Conservation (phyloP, 2,797 vertebrate genomes). For the Rhadinocentrus ornatus region DNA sequence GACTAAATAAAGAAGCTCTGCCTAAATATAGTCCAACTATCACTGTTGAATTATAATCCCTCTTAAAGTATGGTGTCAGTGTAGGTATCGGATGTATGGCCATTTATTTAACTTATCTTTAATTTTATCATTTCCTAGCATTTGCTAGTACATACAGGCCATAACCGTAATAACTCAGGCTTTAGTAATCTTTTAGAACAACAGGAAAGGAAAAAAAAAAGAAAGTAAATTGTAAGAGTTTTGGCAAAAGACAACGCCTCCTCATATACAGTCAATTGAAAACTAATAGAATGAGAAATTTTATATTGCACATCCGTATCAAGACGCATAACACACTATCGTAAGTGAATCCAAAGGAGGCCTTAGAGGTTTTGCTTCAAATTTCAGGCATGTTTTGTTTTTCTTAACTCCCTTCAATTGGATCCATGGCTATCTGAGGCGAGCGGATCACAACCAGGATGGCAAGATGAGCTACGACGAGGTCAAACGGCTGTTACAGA, state of each 20-base stretch:
- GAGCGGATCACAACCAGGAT: slow-evolving; percentile 92
- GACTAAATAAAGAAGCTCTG: slow-evolving; percentile 27
- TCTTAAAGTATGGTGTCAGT: slow-evolving; percentile 27
- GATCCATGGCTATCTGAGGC: slow-evolving; percentile 91
- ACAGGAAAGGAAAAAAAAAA: not conserved
- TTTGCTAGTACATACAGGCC: not conserved
- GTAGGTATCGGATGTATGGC: slow-evolving; percentile 28
- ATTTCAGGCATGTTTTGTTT: slow-evolving; percentile 34
- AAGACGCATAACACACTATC: not conserved
- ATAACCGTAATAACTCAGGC: not conserved
- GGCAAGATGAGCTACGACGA: slow-evolving; percentile 96
- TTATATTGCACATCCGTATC: not conserved
- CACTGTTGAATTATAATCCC: slow-evolving; percentile 42
- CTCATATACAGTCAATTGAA: not conserved
- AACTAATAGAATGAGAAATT: not conserved
- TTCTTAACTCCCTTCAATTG: slow-evolving; percentile 87
- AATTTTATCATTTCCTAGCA: not conserved
- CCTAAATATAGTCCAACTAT: slow-evolving; percentile 68
- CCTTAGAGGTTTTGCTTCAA: not conserved
- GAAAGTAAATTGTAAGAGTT: not conserved
- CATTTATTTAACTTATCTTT: not conserved
- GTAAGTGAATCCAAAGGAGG: not conserved
- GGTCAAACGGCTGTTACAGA: slow-evolving; percentile 90
- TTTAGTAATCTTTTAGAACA: not conserved
- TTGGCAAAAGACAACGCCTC: not conserved